phyloP scores from a whole-genome alignment of 2,888 invertebrate species.

The Alentia gelatinosa region DNA sequence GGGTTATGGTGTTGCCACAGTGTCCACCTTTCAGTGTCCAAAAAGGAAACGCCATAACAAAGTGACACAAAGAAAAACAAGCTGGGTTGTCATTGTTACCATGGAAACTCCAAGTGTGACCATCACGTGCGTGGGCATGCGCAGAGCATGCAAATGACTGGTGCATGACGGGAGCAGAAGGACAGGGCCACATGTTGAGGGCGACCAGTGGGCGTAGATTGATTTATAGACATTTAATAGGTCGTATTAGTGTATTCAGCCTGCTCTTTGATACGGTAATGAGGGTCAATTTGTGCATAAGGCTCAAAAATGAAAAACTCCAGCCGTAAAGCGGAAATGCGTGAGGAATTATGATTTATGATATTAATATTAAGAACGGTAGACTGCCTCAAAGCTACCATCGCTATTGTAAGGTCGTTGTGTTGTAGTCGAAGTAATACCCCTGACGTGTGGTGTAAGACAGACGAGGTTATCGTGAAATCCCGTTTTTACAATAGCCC shows the following conservation, averaged over 20 bases:
- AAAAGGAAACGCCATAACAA: too few species aligned
- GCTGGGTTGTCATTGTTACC: neutral
- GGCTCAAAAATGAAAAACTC: neutral
- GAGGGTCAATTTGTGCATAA: neutral
- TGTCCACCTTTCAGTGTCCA: too few species aligned
- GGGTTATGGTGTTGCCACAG: too few species aligned
- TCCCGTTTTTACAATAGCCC: too few species aligned
- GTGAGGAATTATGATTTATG: neutral
- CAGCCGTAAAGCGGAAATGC: neutral
- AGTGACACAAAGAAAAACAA: too few species aligned
- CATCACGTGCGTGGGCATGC: slow-evolving; percentile 28
- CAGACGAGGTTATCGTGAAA: too few species aligned
- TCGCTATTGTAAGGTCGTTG: neutral
- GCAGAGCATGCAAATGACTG: slow-evolving; percentile 19
- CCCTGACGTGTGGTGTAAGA: too few species aligned
- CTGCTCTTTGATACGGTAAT: neutral
- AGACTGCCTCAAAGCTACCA: neutral
- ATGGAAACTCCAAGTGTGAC: neutral
- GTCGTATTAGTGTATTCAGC: neutral
- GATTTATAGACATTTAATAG: slow-evolving; percentile 33
- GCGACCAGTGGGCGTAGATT: neutral
- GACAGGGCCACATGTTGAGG: neutral
- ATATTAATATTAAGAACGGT: neutral
- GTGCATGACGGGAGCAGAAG: neutral
- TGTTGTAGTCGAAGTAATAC: too few species aligned